Evolutionary conservation across 2,797 vertebrate species (phyloP).

Genomic region (Sebastes goodei): DNA sequence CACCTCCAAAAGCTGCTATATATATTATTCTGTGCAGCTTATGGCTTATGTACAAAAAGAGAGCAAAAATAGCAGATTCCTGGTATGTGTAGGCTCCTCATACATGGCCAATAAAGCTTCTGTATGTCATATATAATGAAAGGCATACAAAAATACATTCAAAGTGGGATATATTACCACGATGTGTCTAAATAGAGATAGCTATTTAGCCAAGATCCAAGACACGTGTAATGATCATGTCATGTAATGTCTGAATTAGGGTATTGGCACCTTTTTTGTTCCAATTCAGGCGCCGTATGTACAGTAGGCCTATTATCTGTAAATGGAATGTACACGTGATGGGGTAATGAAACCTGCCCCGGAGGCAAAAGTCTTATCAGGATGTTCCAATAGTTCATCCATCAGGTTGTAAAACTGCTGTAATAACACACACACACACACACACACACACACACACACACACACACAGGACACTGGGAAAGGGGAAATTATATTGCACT

Average conservation of each 20-base stretch:
- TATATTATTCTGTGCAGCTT: no score
- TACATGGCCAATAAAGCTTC: no score
- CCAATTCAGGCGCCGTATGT: not conserved
- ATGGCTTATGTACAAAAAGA: no score
- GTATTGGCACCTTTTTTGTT: not conserved
- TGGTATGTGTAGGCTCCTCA: no score
- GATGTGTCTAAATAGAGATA: no score
- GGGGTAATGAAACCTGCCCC: not conserved
- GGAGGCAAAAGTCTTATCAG: not conserved
- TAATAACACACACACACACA: conserved; percentile 2
- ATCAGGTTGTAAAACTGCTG: conserved; percentile 19
- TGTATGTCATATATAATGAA: no score
- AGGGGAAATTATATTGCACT: not conserved
- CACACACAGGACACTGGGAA: not conserved
- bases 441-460: not conserved
- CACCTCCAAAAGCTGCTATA: no score
- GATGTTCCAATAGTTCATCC: conserved; percentile 25
- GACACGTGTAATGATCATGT: no score
- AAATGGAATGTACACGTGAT: not conserved
- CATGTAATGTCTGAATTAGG: not conserved
- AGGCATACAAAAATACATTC: no score
- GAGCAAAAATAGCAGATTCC: no score
- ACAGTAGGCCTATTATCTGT: not conserved
- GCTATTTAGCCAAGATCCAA: no score
- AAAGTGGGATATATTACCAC: no score